A percentile compares a stretch with the other conserved stretches of the same genome.
Conservation (phyloP, 2,797 vertebrate species). For the Urocyon cinereoargenteus region DNA sequence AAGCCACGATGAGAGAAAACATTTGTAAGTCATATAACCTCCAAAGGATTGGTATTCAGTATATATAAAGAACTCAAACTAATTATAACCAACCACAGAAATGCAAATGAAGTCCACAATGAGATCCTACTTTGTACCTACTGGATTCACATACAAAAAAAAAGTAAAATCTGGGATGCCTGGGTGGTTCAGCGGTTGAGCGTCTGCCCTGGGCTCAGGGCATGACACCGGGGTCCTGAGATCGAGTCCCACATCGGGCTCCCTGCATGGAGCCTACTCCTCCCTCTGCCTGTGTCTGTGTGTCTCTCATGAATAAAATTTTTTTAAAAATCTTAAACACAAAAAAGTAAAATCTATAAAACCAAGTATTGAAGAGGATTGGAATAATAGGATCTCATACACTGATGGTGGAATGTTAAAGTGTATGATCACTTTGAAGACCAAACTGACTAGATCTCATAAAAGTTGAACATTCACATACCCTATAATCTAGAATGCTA, state of each 20-base stretch:
- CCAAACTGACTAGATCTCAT: neutral
- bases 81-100: neutral
- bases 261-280: too few relatives aligned
- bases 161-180: too few relatives aligned
- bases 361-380: neutral
- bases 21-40: neutral
- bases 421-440: neutral
- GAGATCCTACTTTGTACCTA: neutral
- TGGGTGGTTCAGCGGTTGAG: too few relatives aligned
- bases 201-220: too few relatives aligned
- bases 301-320: too few relatives aligned
- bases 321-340: too few relatives aligned
- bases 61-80: conserved; percentile 4
- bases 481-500: neutral
- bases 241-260: too few relatives aligned
- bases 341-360: neutral
- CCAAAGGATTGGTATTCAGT: neutral
- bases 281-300: too few relatives aligned
- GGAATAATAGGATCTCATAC: neutral
- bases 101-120: neutral
- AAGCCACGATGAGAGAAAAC: neutral
- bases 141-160: neutral
- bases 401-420: neutral
- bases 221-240: too few relatives aligned
- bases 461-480: neutral